Evolutionary conservation across 2,113 vertebrate species (phyloP), one percentile per base, ranked within the genome.

Genomic region (Platanista minor): DNA sequence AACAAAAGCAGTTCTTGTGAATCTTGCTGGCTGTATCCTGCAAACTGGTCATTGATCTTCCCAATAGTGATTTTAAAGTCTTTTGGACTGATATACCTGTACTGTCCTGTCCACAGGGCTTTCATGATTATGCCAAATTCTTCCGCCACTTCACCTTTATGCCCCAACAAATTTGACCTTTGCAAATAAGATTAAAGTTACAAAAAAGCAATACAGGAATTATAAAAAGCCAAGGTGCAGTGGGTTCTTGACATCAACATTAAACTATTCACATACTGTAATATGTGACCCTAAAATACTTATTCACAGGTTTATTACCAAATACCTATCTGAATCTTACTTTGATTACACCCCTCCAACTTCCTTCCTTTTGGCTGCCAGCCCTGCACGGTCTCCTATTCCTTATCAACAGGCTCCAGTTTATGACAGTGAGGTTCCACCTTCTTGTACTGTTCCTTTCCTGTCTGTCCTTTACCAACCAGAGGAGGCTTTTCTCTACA

Each of bases 41-140:
- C 98, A 98, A 99, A 99, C 96, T 99, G 99, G 25, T 99, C 99
- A 59, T 99, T 99, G 97, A 99, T 99, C 98, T 99, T 99, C 72
- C 99, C 99, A 82, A 99, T 99, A 96, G 99, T 99, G 98, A 99
- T 98, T 98, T 99, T 99, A 81, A 99, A 99, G 97, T 99, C 99
- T 78, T 99, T 99, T 0, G 99, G 99, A 95, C 99, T 99, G 98
- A 99, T 99, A 91, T 98, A 99, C 97, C 99, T 99, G 96, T 99
- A 99, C 89, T 99, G 99, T 81, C 99, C 99, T 2, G 99, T 99
- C 99, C 99, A 99, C 88, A 99, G 97, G 5, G 99, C 99, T 97
- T 99, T 99, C 99, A 99, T 99, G 93, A 99, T 99, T 88, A 99
- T 99, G 31, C 99, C 99, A 98, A 99, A 99, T 97, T 99, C 99